phyloP scores from a whole-genome alignment of 2,797 vertebrate genomes.

The Tapera naevia region DNA sequence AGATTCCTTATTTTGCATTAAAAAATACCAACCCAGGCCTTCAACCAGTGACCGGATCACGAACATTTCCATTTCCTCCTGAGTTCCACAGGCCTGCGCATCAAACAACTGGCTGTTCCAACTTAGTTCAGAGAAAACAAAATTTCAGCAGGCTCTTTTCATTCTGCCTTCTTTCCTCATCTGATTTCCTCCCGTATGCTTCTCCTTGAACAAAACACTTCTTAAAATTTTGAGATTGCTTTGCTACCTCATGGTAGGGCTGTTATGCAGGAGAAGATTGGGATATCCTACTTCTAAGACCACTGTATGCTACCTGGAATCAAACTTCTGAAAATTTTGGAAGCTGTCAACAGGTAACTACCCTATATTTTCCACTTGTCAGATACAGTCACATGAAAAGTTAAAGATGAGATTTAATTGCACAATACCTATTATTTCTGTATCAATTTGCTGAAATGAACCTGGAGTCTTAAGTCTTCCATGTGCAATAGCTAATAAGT shows the following conservation, averaged over 20 bases:
- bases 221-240: background rate
- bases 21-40: background rate
- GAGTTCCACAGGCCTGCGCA: background rate
- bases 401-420: background rate
- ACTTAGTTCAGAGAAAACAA: background rate
- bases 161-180: background rate
- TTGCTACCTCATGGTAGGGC: background rate
- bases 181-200: background rate
- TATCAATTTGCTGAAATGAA: constrained; percentile 1
- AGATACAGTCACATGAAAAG: background rate
- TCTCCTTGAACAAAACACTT: background rate
- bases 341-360: background rate
- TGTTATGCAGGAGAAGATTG: background rate
- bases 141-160: background rate
- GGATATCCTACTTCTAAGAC: background rate
- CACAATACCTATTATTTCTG: background rate
- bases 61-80: background rate
- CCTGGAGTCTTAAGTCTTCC: background rate
- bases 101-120: background rate
- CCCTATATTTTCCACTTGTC: background rate
- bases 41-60: background rate
- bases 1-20: background rate
- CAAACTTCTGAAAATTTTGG: background rate
- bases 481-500: background rate
- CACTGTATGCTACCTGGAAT: background rate